These are phyloP conservation scores for Crypturellus undulatus DNA, from an alignment of 2,113 vertebrate genomes.

Conservation along the genomic window DNA sequence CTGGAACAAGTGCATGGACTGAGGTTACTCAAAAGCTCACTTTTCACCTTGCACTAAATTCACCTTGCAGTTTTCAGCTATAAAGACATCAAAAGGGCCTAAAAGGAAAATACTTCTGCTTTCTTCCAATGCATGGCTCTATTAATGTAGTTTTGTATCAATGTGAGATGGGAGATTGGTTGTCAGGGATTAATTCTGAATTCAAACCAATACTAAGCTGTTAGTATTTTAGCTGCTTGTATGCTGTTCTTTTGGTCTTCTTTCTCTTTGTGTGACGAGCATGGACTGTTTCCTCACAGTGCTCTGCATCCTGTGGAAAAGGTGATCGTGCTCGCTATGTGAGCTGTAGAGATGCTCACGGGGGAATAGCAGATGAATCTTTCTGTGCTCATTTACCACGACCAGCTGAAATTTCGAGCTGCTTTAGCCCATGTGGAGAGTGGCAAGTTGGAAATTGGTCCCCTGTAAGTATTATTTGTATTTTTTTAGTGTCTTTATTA, in stretches of 20 bases:
- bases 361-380: conserved; percentile 87
- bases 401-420: conserved; percentile 85
- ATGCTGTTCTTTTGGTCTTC: neutral
- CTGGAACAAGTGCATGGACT: neutral
- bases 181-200: neutral
- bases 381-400: conserved; percentile 86
- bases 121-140: neutral
- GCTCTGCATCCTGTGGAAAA: conserved; percentile 92
- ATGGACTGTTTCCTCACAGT: conserved; percentile 79
- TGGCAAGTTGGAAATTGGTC: conserved; percentile 94
- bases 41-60: neutral
- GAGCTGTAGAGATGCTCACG: conserved; percentile 89
- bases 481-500: neutral
- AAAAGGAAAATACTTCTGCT: neutral
- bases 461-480: conserved; percentile 82
- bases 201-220: neutral
- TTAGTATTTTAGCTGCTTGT: neutral
- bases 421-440: conserved; percentile 92
- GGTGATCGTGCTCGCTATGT: conserved; percentile 91
- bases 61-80: neutral
- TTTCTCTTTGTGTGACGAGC: neutral
- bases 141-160: neutral
- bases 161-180: neutral
- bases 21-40: neutral
- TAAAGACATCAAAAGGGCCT: neutral